Evolutionary conservation across 2,113 vertebrate species (phyloP).

Genomic region (Hyla sarda): DNA sequence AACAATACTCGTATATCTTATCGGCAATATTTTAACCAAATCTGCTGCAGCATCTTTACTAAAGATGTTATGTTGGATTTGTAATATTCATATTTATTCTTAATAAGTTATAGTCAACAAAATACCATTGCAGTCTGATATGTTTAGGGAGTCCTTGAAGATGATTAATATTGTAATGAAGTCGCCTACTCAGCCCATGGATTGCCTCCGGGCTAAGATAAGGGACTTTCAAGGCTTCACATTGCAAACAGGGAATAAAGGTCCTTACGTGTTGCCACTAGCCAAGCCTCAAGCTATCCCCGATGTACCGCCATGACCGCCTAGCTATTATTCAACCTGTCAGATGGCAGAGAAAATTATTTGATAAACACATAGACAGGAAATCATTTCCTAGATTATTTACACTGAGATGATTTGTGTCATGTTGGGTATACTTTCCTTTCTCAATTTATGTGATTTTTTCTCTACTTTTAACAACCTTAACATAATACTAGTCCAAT

Average conservation of each 20-base stretch:
- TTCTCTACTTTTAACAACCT: too few species aligned
- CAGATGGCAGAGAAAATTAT: not conserved
- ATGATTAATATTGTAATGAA: not conserved
- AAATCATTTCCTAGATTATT: not conserved
- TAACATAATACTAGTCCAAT: too few species aligned
- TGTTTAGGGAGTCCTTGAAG: not conserved
- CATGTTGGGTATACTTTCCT: not conserved
- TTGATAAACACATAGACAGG: not conserved
- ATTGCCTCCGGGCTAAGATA: not conserved
- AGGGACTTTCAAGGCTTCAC: not conserved
- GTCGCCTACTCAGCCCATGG: not conserved
- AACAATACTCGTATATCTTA: not conserved
- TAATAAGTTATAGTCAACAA: not conserved
- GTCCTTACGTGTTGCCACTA: not conserved
- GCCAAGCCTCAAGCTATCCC: not conserved
- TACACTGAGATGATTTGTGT: not conserved
- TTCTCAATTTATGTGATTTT: not conserved
- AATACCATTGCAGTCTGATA: not conserved
- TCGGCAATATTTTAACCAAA: not conserved
- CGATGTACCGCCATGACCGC: not conserved
- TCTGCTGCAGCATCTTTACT: not conserved
- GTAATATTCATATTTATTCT: not conserved
- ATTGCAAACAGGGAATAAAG: not conserved
- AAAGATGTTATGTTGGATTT: not conserved
- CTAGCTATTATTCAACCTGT: not conserved